Conservation (phyloP, 1,140 invertebrate species). For the Saccostrea cuccullata region DNA sequence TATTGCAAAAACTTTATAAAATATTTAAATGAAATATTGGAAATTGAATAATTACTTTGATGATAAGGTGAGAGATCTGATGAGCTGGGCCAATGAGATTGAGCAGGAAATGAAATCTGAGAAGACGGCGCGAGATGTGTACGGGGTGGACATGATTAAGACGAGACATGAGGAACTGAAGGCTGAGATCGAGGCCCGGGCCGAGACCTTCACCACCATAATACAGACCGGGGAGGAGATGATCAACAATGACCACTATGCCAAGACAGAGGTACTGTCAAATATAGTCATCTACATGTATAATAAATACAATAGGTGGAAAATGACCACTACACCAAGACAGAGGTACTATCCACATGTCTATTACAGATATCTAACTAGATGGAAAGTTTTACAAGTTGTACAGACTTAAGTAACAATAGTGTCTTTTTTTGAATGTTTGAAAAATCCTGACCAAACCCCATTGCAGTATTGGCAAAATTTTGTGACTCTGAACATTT, state of each 20-base stretch:
- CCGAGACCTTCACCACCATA: constrained; percentile 90
- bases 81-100: constrained; percentile 91
- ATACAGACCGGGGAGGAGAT: constrained; percentile 90
- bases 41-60: too few species aligned
- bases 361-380: not conserved
- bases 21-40: too few species aligned
- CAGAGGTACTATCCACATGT: constrained; percentile 80
- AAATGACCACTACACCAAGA: constrained; percentile 87
- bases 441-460: too few species aligned
- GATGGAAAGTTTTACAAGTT: not conserved
- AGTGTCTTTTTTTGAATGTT: not conserved
- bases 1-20: too few species aligned
- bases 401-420: not conserved
- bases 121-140: constrained; percentile 91
- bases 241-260: constrained; percentile 89
- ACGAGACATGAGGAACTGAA: constrained; percentile 91
- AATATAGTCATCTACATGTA: too few species aligned
- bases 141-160: constrained; percentile 91
- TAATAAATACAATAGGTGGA: too few species aligned
- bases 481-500: not conserved
- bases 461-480: too few species aligned
- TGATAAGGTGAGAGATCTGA: constrained; percentile 89
- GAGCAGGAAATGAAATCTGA: constrained; percentile 89
- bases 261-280: constrained; percentile 82
- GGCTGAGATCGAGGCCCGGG: constrained; percentile 95